phyloP scores from a whole-genome alignment of 2,113 vertebrate species.

The Bettongia penicillata region DNA sequence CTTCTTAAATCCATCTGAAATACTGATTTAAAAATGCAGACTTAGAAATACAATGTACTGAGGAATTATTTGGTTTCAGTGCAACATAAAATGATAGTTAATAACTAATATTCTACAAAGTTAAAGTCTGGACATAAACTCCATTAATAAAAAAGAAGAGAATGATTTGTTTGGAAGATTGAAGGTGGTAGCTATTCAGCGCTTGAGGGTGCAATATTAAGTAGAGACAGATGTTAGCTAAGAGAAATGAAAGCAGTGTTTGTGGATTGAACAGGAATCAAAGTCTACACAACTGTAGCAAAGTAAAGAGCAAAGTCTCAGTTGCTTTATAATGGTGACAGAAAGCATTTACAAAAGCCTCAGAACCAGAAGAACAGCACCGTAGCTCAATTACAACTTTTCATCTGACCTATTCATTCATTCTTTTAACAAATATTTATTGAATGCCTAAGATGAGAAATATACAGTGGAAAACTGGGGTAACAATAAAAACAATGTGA shows the following conservation, averaged over 20 bases:
- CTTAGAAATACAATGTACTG: background rate
- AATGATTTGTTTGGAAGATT: background rate
- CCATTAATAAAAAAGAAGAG: slow-evolving; percentile 18
- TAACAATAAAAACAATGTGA: background rate
- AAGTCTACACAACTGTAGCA: background rate
- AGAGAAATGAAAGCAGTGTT: background rate
- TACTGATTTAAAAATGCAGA: slow-evolving; percentile 43
- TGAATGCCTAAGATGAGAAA: background rate
- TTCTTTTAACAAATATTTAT: background rate
- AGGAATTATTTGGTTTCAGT: slow-evolving; percentile 55
- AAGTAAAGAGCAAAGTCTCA: background rate
- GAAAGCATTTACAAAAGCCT: background rate
- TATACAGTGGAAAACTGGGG: background rate
- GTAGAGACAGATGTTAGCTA: slow-evolving; percentile 22
- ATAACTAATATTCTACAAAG: slow-evolving; percentile 41
- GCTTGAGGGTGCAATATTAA: background rate
- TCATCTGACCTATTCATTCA: background rate
- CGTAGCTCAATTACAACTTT: background rate
- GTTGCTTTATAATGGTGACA: background rate
- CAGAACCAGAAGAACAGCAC: background rate
- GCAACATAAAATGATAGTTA: slow-evolving; percentile 55
- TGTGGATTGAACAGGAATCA: background rate
- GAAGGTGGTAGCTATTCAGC: background rate
- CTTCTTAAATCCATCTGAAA: slow-evolving; percentile 53
- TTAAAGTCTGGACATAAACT: background rate